Evolutionary conservation across 1,140 invertebrate species (phyloP).

Genomic region (Asobara japonica): DNA sequence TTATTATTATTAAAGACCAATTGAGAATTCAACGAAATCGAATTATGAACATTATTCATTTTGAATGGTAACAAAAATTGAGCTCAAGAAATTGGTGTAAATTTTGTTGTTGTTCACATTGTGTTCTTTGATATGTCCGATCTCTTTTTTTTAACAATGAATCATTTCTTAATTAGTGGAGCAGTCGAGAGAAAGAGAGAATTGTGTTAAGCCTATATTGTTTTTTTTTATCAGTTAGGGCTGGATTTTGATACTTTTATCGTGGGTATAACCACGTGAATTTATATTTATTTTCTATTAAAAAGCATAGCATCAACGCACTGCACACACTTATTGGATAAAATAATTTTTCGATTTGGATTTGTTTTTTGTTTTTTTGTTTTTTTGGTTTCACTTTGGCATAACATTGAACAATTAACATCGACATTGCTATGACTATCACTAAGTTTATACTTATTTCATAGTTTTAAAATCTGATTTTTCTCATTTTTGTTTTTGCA

Average conservation of each 20-base stretch:
- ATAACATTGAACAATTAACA: constrained; percentile 57
- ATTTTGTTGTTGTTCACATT: constrained; percentile 27
- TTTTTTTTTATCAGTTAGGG: constrained; percentile 30
- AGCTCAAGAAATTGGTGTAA: constrained; percentile 60
- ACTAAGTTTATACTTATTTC: constrained; percentile 20
- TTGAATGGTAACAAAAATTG: constrained; percentile 56
- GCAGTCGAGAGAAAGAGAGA: constrained; percentile 26
- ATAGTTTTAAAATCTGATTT: constrained; percentile 10
- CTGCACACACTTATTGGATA: not conserved
- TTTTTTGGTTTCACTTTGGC: constrained; percentile 36
- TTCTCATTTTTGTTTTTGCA: constrained; percentile 1
- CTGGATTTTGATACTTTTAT: constrained; percentile 37
- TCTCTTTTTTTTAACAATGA: constrained; percentile 35
- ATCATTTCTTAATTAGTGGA: constrained; percentile 32
- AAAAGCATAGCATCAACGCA: constrained; percentile 42
- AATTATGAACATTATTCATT: not conserved
- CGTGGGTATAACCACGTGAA: constrained; percentile 33
- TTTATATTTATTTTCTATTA: constrained; percentile 42
- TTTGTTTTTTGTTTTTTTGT: too few species aligned
- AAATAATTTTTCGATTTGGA: not conserved
- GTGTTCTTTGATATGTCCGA: constrained; percentile 60
- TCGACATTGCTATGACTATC: constrained; percentile 45
- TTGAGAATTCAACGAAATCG: constrained; percentile 21
- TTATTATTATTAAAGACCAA: not conserved
- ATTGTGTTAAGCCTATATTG: constrained; percentile 1